phyloP scores from a whole-genome alignment of 2,113 vertebrate genomes.

The Miniopterus natalensis region DNA sequence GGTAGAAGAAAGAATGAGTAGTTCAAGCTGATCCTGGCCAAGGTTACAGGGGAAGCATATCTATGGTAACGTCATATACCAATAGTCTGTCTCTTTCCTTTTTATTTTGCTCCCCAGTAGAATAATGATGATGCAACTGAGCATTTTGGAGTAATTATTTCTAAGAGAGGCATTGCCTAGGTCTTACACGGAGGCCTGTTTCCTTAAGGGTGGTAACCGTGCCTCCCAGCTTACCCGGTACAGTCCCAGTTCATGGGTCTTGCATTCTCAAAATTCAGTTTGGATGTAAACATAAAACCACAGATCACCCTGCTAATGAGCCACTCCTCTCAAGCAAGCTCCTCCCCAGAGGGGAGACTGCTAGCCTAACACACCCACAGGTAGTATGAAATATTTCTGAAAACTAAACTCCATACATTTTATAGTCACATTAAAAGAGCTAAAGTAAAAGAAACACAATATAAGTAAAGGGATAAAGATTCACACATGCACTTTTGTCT shows the following conservation, averaged over 20 bases:
- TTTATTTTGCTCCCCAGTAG: not conserved
- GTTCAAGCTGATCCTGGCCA: not conserved
- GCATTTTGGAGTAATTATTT: not conserved
- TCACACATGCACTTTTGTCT: not conserved
- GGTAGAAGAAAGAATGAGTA: not conserved
- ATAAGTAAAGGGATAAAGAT: constrained; percentile 4
- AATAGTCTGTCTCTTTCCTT: not conserved
- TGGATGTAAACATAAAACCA: not conserved
- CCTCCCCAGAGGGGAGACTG: not conserved
- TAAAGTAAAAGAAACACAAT: not conserved
- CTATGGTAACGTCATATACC: not conserved
- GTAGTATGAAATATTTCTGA: not conserved
- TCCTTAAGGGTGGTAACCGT: not conserved
- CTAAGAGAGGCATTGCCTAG: not conserved
- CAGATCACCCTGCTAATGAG: not conserved
- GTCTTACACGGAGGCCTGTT: not conserved
- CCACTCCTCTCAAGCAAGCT: not conserved
- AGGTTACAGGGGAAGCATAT: not conserved
- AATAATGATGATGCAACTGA: not conserved
- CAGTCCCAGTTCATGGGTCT: not conserved
- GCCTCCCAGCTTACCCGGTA: not conserved
- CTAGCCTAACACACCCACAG: not conserved
- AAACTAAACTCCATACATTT: not conserved
- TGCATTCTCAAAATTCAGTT: constrained; percentile 42
- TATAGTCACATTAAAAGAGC: not conserved